phyloP scores from a whole-genome alignment of 2,888 invertebrate genomes.

The Tiliacea aurago region DNA sequence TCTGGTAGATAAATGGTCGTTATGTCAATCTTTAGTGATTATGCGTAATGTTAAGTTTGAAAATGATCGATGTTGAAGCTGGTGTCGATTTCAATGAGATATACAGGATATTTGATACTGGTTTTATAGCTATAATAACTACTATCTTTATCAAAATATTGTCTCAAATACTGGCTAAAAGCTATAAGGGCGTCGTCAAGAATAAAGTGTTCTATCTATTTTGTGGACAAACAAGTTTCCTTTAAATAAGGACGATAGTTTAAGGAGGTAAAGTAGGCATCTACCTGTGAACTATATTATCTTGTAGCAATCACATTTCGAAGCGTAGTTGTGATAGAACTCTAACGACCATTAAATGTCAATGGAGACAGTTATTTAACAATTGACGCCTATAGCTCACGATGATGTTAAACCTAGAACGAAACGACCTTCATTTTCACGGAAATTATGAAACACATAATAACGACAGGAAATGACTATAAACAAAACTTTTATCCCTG shows the following conservation, averaged over 20 bases:
- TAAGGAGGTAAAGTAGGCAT: neutral
- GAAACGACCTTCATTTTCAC: conserved; percentile 14
- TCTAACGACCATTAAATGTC: neutral
- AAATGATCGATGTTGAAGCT: conserved; percentile 51
- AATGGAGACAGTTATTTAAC: too few species aligned
- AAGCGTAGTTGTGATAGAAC: neutral
- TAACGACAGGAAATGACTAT: conserved; percentile 34
- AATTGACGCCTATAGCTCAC: neutral
- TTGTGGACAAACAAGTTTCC: conserved; percentile 23
- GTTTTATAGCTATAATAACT: conserved; percentile 29
- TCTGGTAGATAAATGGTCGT: conserved; percentile 61
- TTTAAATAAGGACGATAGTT: conserved; percentile 1
- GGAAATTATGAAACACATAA: conserved; percentile 3
- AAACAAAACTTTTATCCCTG: conserved; percentile 27
- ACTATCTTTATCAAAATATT: conserved; percentile 41
- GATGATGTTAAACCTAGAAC: neutral
- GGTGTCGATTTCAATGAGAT: conserved; percentile 51
- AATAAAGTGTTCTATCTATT: conserved; percentile 24
- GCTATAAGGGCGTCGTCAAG: conserved; percentile 31
- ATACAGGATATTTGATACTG: conserved; percentile 37
- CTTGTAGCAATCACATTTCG: neutral
- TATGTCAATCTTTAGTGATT: conserved; percentile 48
- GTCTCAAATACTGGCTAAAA: conserved; percentile 29
- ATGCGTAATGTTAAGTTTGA: conserved; percentile 25
- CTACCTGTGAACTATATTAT: neutral